These are phyloP conservation scores for Typhlichthys subterraneus DNA, from an alignment of 2,797 vertebrate genomes.

Conservation along the genomic window DNA sequence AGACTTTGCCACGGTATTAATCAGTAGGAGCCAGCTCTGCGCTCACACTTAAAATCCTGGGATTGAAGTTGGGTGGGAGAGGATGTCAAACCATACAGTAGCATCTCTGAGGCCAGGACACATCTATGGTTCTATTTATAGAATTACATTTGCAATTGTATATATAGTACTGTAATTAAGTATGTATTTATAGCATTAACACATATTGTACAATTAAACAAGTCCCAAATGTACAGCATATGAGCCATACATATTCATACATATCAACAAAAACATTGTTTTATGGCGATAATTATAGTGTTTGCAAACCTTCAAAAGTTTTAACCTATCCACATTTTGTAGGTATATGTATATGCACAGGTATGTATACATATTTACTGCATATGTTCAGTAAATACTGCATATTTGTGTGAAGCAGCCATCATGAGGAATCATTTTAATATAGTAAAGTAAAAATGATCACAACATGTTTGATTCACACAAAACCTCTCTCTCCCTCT, in stretches of 20 bases:
- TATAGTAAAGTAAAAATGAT: slow-evolving; percentile 7
- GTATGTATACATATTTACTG: no score
- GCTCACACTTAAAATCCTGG: not conserved
- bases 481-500: slow-evolving; percentile 17
- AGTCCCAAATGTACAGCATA: no score
- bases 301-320: no score
- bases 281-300: no score
- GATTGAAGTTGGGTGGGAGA: not conserved
- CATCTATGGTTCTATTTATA: not conserved
- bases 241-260: no score
- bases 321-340: no score
- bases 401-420: slow-evolving; percentile 18
- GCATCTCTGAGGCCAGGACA: not conserved
- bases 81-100: not conserved
- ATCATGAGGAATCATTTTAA: slow-evolving; percentile 16
- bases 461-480: slow-evolving; percentile 9
- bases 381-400: no score
- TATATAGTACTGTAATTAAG: not conserved
- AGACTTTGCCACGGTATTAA: slow-evolving; percentile 15
- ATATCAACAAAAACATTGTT: no score
- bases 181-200: not conserved
- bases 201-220: not conserved
- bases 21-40: not conserved
- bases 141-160: slow-evolving; percentile 3
- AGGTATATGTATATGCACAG: no score